phyloP scores from a whole-genome alignment of 2,797 vertebrate genomes.

The Chelonia mydas region DNA sequence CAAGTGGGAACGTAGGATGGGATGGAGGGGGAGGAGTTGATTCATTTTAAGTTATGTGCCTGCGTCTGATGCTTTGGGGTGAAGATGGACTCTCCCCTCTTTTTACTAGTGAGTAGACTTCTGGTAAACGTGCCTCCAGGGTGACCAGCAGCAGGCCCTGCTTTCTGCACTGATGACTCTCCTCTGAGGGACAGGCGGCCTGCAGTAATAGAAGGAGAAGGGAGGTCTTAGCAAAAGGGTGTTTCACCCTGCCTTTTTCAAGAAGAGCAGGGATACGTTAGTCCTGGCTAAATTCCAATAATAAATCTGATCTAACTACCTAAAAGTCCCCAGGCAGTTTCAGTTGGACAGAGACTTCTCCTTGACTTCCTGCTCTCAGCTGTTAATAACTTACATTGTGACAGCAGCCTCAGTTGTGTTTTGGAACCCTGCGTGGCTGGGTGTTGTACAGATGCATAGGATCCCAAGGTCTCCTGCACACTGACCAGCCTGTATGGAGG shows the following conservation, averaged over 20 bases:
- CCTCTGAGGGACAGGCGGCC: too few species aligned
- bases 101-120: neutral
- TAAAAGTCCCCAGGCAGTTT: accelerated
- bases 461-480: neutral
- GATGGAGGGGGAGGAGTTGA: neutral
- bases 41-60: neutral
- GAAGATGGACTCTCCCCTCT: neutral
- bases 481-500: accelerated
- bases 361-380: neutral
- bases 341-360: accelerated
- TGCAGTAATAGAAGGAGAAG: neutral
- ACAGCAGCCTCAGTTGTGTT: neutral
- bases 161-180: neutral
- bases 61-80: neutral
- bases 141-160: neutral
- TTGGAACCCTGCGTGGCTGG: neutral
- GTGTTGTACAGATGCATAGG: accelerated
- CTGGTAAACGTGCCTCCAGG: neutral
- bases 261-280: neutral
- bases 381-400: neutral
- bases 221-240: neutral
- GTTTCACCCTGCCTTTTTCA: neutral
- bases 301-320: neutral
- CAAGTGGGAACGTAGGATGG: neutral
- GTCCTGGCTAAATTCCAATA: accelerated